These are phyloP conservation scores for Anneissia japonica DNA, from an alignment of 35 echinoderm and acorn worm genomes.

Conservation along the genomic window DNA sequence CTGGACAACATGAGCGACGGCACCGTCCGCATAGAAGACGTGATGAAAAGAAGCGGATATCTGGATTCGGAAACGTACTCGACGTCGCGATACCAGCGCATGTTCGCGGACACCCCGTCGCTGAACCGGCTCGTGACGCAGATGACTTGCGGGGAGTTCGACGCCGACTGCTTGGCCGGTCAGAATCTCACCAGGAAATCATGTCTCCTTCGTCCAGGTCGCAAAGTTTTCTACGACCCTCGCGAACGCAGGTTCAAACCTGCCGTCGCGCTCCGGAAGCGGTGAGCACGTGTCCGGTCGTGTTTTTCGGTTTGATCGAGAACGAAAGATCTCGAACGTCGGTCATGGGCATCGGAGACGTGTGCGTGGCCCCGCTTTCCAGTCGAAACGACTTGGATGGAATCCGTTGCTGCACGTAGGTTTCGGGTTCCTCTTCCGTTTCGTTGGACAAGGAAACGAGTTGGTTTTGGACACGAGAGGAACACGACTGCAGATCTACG, in stretches of 20 bases:
- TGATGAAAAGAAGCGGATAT: not conserved
- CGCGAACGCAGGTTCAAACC: not conserved
- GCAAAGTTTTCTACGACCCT: not conserved
- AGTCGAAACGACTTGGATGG: too few relatives aligned
- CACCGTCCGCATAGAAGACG: not conserved
- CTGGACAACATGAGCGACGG: not conserved
- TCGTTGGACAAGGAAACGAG: too few relatives aligned
- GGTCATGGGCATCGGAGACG: too few relatives aligned
- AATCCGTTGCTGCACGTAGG: too few relatives aligned
- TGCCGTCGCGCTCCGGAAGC: not conserved
- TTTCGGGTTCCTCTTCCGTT: too few relatives aligned
- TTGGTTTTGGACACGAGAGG: too few relatives aligned
- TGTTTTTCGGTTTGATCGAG: too few relatives aligned
- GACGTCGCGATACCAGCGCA: not conserved
- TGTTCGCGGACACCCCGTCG: not conserved
- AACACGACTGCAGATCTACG: too few relatives aligned
- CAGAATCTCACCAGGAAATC: not conserved
- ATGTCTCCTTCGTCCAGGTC: not conserved
- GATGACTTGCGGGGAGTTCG: not conserved
- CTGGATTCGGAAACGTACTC: not conserved
- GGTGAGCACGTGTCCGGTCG: too few relatives aligned
- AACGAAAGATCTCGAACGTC: too few relatives aligned
- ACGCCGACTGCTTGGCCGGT: not conserved
- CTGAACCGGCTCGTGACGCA: not conserved
- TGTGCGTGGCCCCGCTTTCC: too few relatives aligned